Evolutionary conservation across 2,888 invertebrate genomes (phyloP).

Genomic region (Rhyacophila evoluta): DNA sequence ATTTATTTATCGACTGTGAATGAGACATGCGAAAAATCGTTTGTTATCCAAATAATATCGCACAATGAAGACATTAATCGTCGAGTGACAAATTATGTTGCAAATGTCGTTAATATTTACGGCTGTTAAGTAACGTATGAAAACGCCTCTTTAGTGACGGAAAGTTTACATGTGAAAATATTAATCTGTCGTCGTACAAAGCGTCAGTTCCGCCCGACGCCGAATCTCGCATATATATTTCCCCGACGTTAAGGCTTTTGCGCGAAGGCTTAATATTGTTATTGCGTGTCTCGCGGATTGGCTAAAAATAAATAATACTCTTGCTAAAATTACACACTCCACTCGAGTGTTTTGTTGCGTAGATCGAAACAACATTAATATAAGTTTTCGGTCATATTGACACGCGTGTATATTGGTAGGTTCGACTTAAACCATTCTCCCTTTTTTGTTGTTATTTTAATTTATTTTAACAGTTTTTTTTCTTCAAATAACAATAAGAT

Average conservation of each 20-base stretch:
- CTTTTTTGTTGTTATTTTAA: too few species aligned
- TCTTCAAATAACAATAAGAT: too few species aligned
- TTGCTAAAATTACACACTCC: slow-evolving; percentile 25
- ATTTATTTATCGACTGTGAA: too few species aligned
- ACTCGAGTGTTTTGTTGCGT: background rate
- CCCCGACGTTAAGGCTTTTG: background rate
- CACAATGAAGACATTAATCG: too few species aligned
- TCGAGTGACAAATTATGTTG: too few species aligned
- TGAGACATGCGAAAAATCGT: too few species aligned
- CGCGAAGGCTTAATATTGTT: slow-evolving; percentile 29
- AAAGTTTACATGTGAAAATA: background rate
- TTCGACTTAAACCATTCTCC: too few species aligned
- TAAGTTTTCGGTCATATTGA: too few species aligned
- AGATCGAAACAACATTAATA: background rate
- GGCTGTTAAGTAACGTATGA: background rate
- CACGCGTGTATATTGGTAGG: too few species aligned
- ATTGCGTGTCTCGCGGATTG: slow-evolving; percentile 28
- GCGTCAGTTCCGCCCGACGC: background rate
- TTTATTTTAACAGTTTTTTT: too few species aligned
- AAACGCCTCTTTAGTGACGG: background rate
- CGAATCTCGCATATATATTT: background rate
- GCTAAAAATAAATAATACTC: slow-evolving; percentile 14
- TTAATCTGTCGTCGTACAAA: slow-evolving; percentile 13
- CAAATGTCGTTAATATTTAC: too few species aligned
- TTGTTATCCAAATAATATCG: too few species aligned